phyloP scores from a whole-genome alignment of 2,797 vertebrate genomes.

The Calcarius lapponicus region DNA sequence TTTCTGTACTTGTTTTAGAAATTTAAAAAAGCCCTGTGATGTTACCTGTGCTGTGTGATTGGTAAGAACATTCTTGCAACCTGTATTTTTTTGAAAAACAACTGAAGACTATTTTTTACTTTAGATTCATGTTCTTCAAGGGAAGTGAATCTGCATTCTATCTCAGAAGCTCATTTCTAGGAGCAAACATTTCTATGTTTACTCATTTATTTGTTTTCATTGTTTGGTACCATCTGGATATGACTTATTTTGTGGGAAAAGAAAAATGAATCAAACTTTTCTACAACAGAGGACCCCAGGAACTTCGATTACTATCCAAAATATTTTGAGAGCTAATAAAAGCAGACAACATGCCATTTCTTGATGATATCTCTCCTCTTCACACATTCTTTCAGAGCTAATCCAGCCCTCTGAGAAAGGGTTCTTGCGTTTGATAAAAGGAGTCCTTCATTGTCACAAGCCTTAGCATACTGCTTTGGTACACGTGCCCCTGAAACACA shows the following conservation, averaged over 20 bases:
- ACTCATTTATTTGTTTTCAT: not conserved
- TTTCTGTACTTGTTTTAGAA: not conserved
- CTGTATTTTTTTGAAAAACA: not conserved
- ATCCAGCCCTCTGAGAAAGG: slow-evolving; percentile 14
- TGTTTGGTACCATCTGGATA: slow-evolving; percentile 8
- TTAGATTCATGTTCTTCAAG: not conserved
- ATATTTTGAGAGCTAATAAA: slow-evolving; percentile 34
- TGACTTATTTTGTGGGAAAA: not conserved
- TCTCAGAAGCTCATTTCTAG: not conserved
- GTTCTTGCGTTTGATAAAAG: slow-evolving; percentile 37
- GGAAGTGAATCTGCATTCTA: not conserved
- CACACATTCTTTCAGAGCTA: slow-evolving; percentile 20
- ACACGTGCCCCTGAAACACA: slow-evolving; percentile 70
- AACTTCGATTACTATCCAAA: not conserved
- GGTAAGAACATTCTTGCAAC: not conserved
- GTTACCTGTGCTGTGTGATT: not conserved
- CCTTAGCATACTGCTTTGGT: slow-evolving; percentile 53
- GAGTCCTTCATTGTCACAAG: slow-evolving; percentile 53
- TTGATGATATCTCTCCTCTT: not conserved
- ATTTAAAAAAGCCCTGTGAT: not conserved
- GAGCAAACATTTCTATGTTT: slow-evolving; percentile 7
- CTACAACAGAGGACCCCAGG: not conserved
- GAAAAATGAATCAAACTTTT: not conserved
- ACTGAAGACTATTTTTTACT: not conserved
- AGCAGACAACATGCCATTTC: not conserved